Conservation (phyloP, 1,140 invertebrate genomes). For the Schmidtea mediterranea region DNA sequence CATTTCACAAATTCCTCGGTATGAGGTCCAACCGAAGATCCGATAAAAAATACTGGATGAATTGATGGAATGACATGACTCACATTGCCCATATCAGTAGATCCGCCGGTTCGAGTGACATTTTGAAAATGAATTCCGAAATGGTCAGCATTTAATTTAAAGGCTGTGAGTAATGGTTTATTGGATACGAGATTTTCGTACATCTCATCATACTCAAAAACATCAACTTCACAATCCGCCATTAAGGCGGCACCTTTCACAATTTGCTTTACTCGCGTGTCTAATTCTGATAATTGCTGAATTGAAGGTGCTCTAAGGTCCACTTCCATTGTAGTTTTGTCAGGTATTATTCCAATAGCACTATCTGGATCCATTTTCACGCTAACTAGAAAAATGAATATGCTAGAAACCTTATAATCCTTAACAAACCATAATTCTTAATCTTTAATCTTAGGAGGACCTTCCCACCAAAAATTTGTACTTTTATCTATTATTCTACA, state of each 20-base stretch:
- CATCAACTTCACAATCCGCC: slow-evolving; percentile 15
- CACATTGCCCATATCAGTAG: slow-evolving; percentile 23
- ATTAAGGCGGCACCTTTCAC: slow-evolving; percentile 17
- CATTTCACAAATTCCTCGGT: slow-evolving; percentile 15
- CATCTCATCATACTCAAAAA: background rate
- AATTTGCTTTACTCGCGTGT: slow-evolving; percentile 15
- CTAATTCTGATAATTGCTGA: slow-evolving; percentile 14
- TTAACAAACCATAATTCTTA: too few species aligned
- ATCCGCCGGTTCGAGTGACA: slow-evolving; percentile 9
- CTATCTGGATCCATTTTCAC: slow-evolving; percentile 9
- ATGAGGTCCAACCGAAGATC: slow-evolving; percentile 15
- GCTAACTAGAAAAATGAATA: too few species aligned
- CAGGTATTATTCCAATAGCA: slow-evolving; percentile 22
- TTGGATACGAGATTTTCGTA: slow-evolving; percentile 2
- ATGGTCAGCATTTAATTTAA: background rate
- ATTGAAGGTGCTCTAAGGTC: slow-evolving; percentile 16
- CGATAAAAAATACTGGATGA: slow-evolving; percentile 19
- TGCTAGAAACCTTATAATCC: too few species aligned
- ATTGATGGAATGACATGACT: slow-evolving; percentile 21
- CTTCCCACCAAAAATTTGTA: too few species aligned
- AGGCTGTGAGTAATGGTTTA: background rate
- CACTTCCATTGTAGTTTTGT: slow-evolving; percentile 16
- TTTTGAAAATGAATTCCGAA: slow-evolving; percentile 3
- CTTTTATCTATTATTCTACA: too few species aligned
- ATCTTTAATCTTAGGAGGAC: too few species aligned